Base-by-base conservation (phyloP, 2,888 invertebrate genomes). In the Boloria selene region DNA sequence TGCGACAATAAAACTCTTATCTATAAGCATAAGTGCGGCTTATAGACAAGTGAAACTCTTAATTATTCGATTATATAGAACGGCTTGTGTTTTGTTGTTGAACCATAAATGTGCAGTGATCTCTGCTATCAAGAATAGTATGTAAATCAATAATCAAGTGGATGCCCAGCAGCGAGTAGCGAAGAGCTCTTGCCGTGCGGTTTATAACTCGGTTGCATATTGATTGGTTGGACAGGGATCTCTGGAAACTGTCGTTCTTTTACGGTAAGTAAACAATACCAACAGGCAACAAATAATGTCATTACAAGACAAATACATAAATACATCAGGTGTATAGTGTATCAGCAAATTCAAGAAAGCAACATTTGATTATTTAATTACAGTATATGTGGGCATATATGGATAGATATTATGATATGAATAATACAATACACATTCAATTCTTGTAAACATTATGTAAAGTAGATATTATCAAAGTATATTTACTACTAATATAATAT, bases 1-100 rank as follows among this genome's bases (percentile, higher is more conserved):
- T 73, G 77, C 79, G 80, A 83, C 81, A 81, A 79, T 79, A 76
- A 75, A 75, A 77, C 79, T 75, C 79, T 74, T 74, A 74, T 79
- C 75, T 79, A 74, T 76, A 75, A 71, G 75, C 69, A 70, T 75
- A 74, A 72, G 72, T 77, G 77, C 84, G 85, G 82, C 79, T 84
- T 88, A 89, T 88, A 90, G 88, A 86, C 89, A 88, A 90, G 90
- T 88, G 88, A 89, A 89, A 88, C 86, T 87, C 83, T 84, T 78
- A 79, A 84, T 82, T 77, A 79, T 85, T 80, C 79, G 83, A 87
- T 85, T 83, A 84, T 81, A 78, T 78, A 80, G 79, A 78, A 83
- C 79, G 75, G 79, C 83, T 83, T 85, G 79, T 81, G 83, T 82
- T 84, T 83, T 86, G 79, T 83, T 86, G 78, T 83, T 80, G 79